These are phyloP conservation scores for Peromyscus californicus DNA, from an alignment of 2,113 vertebrate species.

Conservation along the genomic window DNA sequence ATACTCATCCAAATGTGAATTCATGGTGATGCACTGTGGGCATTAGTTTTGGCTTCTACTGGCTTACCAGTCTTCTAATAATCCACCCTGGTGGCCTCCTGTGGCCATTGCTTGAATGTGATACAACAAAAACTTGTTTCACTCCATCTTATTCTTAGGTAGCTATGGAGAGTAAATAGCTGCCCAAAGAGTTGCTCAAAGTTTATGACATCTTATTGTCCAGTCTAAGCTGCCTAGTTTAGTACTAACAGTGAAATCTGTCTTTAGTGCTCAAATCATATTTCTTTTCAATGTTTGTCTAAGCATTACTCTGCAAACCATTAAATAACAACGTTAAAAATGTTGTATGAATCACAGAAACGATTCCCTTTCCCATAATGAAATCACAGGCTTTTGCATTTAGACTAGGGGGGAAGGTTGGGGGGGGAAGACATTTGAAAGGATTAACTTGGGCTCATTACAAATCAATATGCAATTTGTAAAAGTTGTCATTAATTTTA, in stretches of 20 bases:
- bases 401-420: not conserved
- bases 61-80: not conserved
- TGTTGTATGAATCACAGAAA: slow-evolving; percentile 11
- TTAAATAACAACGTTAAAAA: not conserved
- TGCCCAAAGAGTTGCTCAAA: not conserved
- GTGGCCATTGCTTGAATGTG: not conserved
- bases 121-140: not conserved
- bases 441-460: not conserved
- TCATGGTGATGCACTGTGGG: not conserved
- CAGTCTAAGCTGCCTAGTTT: not conserved
- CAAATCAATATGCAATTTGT: not conserved
- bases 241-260: slow-evolving; percentile 16
- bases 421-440: not conserved
- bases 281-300: slow-evolving; percentile 44
- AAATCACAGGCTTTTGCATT: not conserved
- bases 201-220: slow-evolving; percentile 24
- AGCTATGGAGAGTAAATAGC: not conserved
- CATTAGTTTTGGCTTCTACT: not conserved
- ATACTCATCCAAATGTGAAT: slow-evolving; percentile 31
- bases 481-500: not conserved
- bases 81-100: not conserved
- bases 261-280: not conserved
- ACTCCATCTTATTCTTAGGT: not conserved
- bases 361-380: not conserved
- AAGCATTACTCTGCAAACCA: not conserved